phyloP scores from a whole-genome alignment of 2,797 vertebrate genomes.

The Lithobates sylvaticus region DNA sequence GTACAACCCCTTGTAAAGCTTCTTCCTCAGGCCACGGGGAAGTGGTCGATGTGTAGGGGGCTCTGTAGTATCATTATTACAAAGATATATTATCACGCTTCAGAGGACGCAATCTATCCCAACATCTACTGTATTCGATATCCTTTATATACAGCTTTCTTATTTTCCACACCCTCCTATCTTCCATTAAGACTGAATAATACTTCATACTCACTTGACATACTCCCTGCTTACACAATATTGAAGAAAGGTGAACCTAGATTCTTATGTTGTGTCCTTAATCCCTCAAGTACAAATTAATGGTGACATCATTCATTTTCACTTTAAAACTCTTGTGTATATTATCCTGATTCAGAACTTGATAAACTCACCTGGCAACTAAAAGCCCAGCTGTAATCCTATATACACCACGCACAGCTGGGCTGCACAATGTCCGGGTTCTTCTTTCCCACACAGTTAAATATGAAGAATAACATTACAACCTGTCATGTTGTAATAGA shows the following conservation, averaged over 20 bases:
- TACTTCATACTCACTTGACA: background rate
- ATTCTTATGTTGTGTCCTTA: conserved; percentile 1
- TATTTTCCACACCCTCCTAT: background rate
- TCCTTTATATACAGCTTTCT: background rate
- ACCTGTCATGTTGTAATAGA: conserved; percentile 31
- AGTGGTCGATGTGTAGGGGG: too few relatives aligned
- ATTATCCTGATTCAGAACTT: background rate
- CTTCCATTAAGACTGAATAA: background rate
- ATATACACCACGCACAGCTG: conserved; percentile 44
- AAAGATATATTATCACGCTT: too few relatives aligned
- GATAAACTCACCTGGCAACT: conserved; percentile 47
- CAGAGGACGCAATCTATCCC: background rate
- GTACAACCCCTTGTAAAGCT: too few relatives aligned
- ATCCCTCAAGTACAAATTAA: conserved; percentile 10
- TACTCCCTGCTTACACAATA: conserved; percentile 24
- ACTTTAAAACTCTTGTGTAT: conserved; percentile 24
- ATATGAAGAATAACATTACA: conserved; percentile 38
- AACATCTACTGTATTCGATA: background rate
- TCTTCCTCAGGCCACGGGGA: too few relatives aligned
- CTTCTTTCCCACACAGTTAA: background rate
- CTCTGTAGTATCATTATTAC: background rate
- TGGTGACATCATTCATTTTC: conserved; percentile 12
- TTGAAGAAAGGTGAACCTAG: background rate
- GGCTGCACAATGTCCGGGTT: conserved; percentile 20
- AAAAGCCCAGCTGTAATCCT: conserved; percentile 35